These are phyloP conservation scores for Metopolophium dirhodum DNA, from an alignment of 1,140 invertebrate genomes.

Conservation along the genomic window DNA sequence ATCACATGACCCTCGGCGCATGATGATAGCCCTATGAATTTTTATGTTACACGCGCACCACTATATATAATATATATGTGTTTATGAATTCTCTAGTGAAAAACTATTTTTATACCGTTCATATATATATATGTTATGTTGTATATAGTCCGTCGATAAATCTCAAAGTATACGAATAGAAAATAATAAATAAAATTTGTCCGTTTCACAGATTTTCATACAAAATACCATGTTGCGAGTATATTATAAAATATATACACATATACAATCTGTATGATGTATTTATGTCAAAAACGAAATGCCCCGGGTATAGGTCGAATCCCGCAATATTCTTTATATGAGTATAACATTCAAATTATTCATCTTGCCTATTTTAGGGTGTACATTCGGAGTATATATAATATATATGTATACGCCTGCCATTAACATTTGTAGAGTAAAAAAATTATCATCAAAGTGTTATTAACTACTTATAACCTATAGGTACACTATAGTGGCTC, in stretches of 20 bases:
- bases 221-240: background rate
- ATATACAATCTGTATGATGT: background rate
- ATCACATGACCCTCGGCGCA: slow-evolving; percentile 45
- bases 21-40: slow-evolving; percentile 55
- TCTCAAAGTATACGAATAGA: background rate
- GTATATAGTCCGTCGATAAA: slow-evolving; percentile 1
- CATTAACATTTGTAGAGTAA: background rate
- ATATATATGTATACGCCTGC: background rate
- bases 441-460: background rate
- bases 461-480: background rate
- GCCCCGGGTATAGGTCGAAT: background rate
- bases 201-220: background rate
- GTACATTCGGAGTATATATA: background rate
- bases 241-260: background rate
- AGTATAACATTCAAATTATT: background rate
- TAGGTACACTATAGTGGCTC: background rate
- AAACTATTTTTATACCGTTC: slow-evolving; percentile 5
- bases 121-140: background rate
- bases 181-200: slow-evolving; percentile 38
- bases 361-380: background rate
- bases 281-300: background rate
- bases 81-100: slow-evolving; percentile 13
- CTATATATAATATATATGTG: background rate
- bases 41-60: slow-evolving; percentile 27
- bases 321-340: background rate